Percentiles rank a stretch among this genome's conserved stretches.
Conservation (phyloP, 2,113 vertebrate species). For the Ardeotis arabs region DNA sequence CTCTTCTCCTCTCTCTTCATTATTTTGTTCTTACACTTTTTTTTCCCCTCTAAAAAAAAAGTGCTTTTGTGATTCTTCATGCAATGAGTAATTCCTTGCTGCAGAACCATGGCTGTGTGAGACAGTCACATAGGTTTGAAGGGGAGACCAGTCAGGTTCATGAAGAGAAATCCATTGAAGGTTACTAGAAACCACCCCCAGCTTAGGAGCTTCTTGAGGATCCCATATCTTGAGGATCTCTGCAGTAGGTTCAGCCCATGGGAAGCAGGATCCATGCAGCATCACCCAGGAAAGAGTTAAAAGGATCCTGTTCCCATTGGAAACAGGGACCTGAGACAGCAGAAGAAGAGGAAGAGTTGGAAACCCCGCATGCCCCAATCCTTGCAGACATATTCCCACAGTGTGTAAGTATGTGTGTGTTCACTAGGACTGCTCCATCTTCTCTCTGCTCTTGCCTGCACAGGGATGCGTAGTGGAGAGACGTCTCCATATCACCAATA, state of each 20-base stretch:
- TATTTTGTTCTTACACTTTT: too few relatives aligned
- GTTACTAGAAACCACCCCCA: neutral
- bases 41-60: too few relatives aligned
- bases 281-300: neutral
- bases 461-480: neutral
- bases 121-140: neutral
- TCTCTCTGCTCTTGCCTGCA: neutral
- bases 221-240: neutral
- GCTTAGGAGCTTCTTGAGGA: neutral
- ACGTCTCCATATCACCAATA: neutral
- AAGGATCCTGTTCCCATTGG: neutral
- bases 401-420: neutral
- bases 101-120: neutral
- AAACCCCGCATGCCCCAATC: neutral
- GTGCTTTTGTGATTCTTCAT: neutral
- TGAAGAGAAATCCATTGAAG: neutral
- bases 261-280: neutral
- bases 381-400: neutral
- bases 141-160: neutral
- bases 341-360: neutral
- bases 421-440: neutral
- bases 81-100: neutral
- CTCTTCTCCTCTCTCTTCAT: too few relatives aligned
- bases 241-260: neutral
- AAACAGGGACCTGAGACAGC: neutral